A percentile compares a stretch with the other conserved stretches of the same genome.
These are phyloP conservation scores for Chloroceryle aenea DNA, from an alignment of 2,113 vertebrate genomes.

Conservation along the genomic window DNA sequence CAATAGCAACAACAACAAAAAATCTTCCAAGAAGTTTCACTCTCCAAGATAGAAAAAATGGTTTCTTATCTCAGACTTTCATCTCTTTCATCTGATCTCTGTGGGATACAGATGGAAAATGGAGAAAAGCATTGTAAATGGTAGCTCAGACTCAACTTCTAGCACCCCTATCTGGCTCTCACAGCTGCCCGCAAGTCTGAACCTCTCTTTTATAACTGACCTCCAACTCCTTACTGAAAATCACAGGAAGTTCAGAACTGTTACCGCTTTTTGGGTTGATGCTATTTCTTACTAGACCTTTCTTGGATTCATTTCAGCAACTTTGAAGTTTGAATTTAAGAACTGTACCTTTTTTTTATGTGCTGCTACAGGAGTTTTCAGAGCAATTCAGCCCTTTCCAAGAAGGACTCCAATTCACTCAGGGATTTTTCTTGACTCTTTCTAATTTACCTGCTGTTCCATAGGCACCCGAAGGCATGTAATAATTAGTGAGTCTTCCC, in stretches of 20 bases:
- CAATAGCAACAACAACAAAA: neutral
- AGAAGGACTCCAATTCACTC: neutral
- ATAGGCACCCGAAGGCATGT: neutral
- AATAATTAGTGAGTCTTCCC: neutral
- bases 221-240: neutral
- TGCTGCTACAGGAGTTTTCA: neutral
- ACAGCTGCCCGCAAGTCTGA: neutral
- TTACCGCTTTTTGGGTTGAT: neutral
- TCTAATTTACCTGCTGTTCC: neutral
- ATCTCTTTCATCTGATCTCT: conserved; percentile 3
- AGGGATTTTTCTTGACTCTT: neutral
- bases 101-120: neutral
- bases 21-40: neutral
- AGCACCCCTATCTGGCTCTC: conserved; percentile 13
- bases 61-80: neutral
- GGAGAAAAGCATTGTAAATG: neutral
- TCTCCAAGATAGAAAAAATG: neutral
- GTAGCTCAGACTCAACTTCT: neutral
- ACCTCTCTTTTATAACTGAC: conserved; percentile 32
- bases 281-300: neutral
- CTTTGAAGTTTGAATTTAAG: neutral
- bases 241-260: neutral
- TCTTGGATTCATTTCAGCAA: conserved; percentile 26
- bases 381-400: neutral
- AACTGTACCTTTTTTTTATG: neutral